Evolutionary conservation across 2,797 vertebrate species (phyloP), one percentile per base, ranked within the genome.

Genomic region (Danio aesculapii): DNA sequence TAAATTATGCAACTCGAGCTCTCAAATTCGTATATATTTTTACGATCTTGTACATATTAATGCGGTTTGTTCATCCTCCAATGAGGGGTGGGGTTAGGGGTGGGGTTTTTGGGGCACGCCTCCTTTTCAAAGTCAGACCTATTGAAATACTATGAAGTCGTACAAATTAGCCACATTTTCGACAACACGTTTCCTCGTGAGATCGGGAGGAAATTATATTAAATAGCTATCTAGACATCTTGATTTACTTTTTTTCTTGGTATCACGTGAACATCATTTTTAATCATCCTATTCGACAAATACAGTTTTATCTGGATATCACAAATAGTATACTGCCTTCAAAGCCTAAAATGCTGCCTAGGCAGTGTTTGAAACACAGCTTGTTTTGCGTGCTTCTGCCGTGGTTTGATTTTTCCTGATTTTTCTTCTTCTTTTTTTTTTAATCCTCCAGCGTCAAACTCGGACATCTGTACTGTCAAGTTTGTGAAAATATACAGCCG

Each of bases 381-480:
- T 8, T 63, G 13, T 62, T n/a, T 71, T 63, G 21, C 17, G 44
- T 61, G 17, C 59, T 67, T 59, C 75, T 59, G 64, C 44, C 0
- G 16, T 58, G 16, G 52, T 30, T 53, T 52, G 67, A 8, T 79
- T 79, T 16, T 71, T 14, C 49, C 3, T 8, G 47, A 30, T 30
- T 30, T 1, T 53, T 0, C 47, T 6, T n/a, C 17, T 66, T 57
- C 1, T 16, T 6, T 63, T 19, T 63, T 63, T 74, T 49, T 39
- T 8, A 4, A 74, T 58, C 69, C 68, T 44, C 49, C 52, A 66
- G 43, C n/a, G 16, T 67, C 49, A 30, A 44, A 46, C 70, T 66
- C 16, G 79, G 79, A 81, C 79, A 81, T 81, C 79, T 81, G 79
- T 81, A 81, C 79, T 81, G 79, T 59, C 79, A 81, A 74, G 43